phyloP scores from a whole-genome alignment of 2,888 invertebrate species.

The Sphaeridia pumilis region DNA sequence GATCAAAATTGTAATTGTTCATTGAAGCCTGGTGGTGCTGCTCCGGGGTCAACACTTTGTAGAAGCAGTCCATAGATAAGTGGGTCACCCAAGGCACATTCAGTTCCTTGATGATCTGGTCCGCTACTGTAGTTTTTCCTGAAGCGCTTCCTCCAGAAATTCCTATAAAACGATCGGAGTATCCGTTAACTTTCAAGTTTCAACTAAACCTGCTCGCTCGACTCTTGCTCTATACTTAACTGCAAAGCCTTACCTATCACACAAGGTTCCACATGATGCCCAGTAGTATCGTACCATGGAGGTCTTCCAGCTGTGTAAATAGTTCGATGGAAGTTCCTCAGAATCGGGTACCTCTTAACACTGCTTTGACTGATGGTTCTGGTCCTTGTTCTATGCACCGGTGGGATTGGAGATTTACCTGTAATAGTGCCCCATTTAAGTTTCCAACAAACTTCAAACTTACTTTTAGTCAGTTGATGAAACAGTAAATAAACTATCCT shows the following conservation, averaged over 20 bases:
- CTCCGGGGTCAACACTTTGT: conserved; percentile 86
- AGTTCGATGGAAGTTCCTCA: conserved; percentile 71
- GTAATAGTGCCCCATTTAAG: too few relatives aligned
- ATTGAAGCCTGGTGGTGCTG: conserved; percentile 71
- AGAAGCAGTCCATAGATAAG: conserved; percentile 97
- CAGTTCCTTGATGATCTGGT: conserved; percentile 84
- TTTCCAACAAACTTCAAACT: too few relatives aligned
- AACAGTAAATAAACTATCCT: too few relatives aligned
- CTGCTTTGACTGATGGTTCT: conserved; percentile 14
- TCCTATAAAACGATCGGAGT: too few relatives aligned
- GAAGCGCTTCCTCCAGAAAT: conserved; percentile 98
- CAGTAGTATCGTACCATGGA: conserved; percentile 96
- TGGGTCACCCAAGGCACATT: conserved; percentile 88
- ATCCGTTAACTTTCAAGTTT: too few relatives aligned
- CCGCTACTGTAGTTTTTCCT: conserved; percentile 96
- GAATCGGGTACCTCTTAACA: conserved; percentile 54
- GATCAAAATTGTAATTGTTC: conserved; percentile 98
- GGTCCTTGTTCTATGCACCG: conserved; percentile 1
- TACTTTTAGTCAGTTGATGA: too few relatives aligned
- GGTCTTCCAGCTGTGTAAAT: conserved; percentile 97
- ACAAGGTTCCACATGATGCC: conserved; percentile 93
- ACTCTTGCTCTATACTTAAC: too few relatives aligned
- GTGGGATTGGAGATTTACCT: conserved; percentile 14
- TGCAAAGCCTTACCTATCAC: conserved; percentile 69
- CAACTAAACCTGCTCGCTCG: too few relatives aligned